These are phyloP conservation scores for Poecilia wingei DNA, from an alignment of 2,797 vertebrate genomes.

Conservation along the genomic window DNA sequence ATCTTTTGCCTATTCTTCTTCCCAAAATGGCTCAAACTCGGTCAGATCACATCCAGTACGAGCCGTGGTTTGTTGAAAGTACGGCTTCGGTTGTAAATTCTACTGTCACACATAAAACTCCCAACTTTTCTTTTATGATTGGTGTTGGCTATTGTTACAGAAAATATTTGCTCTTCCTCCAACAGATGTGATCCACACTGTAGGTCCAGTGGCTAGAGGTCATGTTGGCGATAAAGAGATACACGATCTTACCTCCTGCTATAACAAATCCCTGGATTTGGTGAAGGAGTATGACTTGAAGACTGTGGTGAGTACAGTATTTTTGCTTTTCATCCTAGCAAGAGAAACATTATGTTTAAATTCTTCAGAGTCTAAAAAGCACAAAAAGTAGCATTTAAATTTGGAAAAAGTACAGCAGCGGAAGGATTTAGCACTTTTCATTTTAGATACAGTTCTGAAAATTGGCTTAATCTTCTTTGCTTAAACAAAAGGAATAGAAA, in stretches of 20 bases:
- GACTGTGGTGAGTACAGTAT: conserved; percentile 89
- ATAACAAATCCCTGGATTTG: conserved; percentile 92
- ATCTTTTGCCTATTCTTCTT: neutral
- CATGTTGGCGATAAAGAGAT: conserved; percentile 87
- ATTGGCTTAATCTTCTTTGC: conserved; percentile 71
- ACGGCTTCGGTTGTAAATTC: neutral
- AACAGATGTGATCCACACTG: conserved; percentile 97
- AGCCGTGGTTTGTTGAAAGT: neutral
- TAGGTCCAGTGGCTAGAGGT: conserved; percentile 95
- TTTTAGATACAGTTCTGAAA: conserved; percentile 63
- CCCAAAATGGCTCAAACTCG: neutral
- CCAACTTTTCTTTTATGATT: conserved; percentile 34
- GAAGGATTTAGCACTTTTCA: conserved; percentile 68
- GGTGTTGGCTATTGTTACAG: conserved; percentile 33
- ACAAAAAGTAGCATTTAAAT: conserved; percentile 45
- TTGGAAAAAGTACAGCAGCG: conserved; percentile 57
- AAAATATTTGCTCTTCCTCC: conserved; percentile 34
- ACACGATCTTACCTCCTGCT: conserved; percentile 92
- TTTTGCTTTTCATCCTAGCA: neutral
- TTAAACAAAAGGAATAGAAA: conserved; percentile 60
- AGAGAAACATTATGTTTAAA: conserved; percentile 14
- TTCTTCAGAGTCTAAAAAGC: conserved; percentile 33
- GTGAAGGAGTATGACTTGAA: conserved; percentile 89
- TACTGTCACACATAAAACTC: conserved; percentile 10
- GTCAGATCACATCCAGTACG: neutral